These are phyloP conservation scores for Engraulis encrasicolus DNA, from an alignment of 2,113 vertebrate species.

Conservation along the genomic window DNA sequence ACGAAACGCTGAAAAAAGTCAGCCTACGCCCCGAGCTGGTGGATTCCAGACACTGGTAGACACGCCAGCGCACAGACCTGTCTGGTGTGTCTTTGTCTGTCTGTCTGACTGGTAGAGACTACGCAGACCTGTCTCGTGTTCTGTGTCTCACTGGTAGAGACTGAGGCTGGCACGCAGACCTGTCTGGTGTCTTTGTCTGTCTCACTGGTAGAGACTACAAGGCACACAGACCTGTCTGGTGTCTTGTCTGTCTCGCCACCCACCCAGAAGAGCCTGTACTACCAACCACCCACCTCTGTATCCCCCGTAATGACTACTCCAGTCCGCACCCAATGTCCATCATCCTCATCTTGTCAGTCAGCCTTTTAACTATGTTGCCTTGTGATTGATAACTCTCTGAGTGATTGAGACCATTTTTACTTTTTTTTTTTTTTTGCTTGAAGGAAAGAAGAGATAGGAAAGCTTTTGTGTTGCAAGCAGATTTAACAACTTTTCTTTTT, in stretches of 20 bases:
- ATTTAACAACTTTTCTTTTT: too few relatives aligned
- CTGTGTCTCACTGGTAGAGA: neutral
- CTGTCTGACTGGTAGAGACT: too few relatives aligned
- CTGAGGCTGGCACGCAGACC: too few relatives aligned
- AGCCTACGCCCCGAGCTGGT: slow-evolving; percentile 91
- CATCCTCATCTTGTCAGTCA: neutral
- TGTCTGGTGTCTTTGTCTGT: neutral
- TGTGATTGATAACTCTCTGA: neutral
- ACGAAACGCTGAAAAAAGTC: slow-evolving; percentile 94
- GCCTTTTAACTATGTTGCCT: slow-evolving; percentile 38
- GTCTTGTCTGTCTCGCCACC: too few relatives aligned
- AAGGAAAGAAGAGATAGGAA: neutral
- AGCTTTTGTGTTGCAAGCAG: neutral
- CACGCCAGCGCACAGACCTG: too few relatives aligned
- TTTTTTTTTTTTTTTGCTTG: neutral
- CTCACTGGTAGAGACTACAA: slow-evolving; percentile 82
- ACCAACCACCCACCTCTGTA: neutral
- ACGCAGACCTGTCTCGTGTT: too few relatives aligned
- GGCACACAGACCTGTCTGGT: too few relatives aligned
- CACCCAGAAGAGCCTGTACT: neutral
- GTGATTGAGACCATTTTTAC: neutral
- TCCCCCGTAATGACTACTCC: neutral
- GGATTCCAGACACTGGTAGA: slow-evolving; percentile 90
- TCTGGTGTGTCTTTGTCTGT: neutral
- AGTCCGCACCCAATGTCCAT: too few relatives aligned